Evolutionary conservation across 2,797 vertebrate species (phyloP), one percentile per base, ranked within the genome.

Genomic region (Nyctalus aviator): DNA sequence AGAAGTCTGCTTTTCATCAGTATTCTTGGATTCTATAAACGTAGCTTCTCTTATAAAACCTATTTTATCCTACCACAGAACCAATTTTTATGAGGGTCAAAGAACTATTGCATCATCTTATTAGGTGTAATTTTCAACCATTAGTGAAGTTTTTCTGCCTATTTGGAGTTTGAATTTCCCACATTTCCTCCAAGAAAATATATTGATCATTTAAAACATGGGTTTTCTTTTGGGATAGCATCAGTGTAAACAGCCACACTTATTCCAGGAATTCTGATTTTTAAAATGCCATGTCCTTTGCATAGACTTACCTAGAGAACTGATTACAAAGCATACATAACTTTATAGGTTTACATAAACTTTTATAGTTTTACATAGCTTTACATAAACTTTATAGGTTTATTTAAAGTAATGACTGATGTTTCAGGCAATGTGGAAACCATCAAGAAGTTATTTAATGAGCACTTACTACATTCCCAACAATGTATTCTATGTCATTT

Each of bases 1-100:
- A 84, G 37, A 71, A 32, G 14, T 86, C 82, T 89, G 92, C 25
- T 91, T 96, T 93, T 89, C 86, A 84, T 93, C 90, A 95, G 59
- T 62, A 73, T 53, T 93, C 66, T 94, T 35, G 15, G 89, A 57
- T 84, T 89, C 94, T 88, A 77, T 59, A 76, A 91, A 76, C 73
- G 64, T 50, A 55, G n/a, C 50, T 89, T 92, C 82, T 91, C 78
- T 55, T 90, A 53, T 68, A 95, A 89, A 73, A 81, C 53, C 69
- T 87, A 84, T 83, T 93, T 82, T 84, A 55, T 78, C 35, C 69
- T 46, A 84, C 94, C 89, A 84, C 79, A 96, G 3, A 84, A 37
- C 53, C 50, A 85, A 32, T 68, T 84, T 83, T 44, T 27, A 50
- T 20, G 48, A 66, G 59, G 41, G 23, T 57, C 55, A 95, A 30